Percentiles rank a stretch among this genome's conserved stretches.
Conservation (phyloP, 2,797 vertebrate genomes). For the Cuculus canorus region DNA sequence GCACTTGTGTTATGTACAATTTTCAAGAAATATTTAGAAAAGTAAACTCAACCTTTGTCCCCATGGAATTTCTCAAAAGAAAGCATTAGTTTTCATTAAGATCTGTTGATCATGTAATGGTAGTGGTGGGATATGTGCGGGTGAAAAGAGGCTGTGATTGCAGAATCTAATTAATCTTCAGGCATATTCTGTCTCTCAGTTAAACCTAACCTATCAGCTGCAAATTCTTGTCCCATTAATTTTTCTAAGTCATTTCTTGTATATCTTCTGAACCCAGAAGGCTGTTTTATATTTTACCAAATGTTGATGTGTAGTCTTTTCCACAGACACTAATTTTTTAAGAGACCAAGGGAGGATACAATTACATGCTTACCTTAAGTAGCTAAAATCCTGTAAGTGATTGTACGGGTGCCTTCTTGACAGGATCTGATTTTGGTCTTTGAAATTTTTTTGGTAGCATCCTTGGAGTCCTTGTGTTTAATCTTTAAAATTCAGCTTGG, state of each 20-base stretch:
- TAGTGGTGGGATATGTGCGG: constrained; percentile 64
- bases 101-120: constrained; percentile 76
- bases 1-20: constrained; percentile 79
- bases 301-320: constrained; percentile 5
- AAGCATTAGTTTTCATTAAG: constrained; percentile 77
- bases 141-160: constrained; percentile 73
- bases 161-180: constrained; percentile 82
- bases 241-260: constrained; percentile 49
- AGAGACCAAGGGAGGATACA: not conserved
- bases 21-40: constrained; percentile 79
- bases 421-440: not conserved
- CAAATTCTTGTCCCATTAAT: constrained; percentile 75
- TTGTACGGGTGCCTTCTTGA: not conserved
- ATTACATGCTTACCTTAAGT: constrained; percentile 60
- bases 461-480: not conserved
- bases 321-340: not conserved
- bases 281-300: constrained; percentile 34
- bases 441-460: not conserved
- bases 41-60: constrained; percentile 66
- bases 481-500: not conserved
- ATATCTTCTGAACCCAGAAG: constrained; percentile 26
- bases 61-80: constrained; percentile 53
- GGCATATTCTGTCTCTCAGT: constrained; percentile 76
- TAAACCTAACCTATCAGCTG: constrained; percentile 68
- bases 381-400: constrained; percentile 47